Percentiles rank a stretch among this genome's conserved stretches.
These are phyloP conservation scores for Cynopterus sphinx DNA, from an alignment of 2,797 vertebrate species.

Conservation along the genomic window DNA sequence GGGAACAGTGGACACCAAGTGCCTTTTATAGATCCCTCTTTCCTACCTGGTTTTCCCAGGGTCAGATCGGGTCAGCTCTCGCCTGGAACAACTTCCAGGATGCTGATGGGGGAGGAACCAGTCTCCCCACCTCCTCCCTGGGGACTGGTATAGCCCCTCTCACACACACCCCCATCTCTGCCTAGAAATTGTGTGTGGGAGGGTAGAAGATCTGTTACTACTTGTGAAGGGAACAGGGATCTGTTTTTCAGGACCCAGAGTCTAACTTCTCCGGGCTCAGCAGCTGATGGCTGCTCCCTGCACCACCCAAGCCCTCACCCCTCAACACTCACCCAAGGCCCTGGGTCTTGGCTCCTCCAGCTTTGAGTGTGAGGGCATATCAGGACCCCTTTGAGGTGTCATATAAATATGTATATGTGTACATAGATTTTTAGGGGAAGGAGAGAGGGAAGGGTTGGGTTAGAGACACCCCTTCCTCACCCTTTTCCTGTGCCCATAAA, in stretches of 20 bases:
- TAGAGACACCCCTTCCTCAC: not conserved
- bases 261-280: not conserved
- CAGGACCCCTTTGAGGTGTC: slow-evolving; percentile 64
- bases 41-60: not conserved
- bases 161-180: too few relatives aligned
- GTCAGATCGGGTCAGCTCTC: not conserved
- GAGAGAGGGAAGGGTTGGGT: not conserved
- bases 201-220: not conserved
- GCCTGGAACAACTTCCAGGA: not conserved
- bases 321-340: not conserved
- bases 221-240: not conserved
- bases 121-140: not conserved
- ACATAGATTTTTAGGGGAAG: slow-evolving; percentile 77
- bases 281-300: not conserved
- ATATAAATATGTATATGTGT: slow-evolving; percentile 85
- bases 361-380: not conserved
- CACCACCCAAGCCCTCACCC: not conserved
- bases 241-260: not conserved
- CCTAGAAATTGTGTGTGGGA: not conserved
- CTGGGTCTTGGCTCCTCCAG: not conserved
- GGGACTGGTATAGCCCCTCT: not conserved
- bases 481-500: slow-evolving; percentile 63
- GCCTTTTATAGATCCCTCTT: slow-evolving; percentile 60
- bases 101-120: not conserved
- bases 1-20: slow-evolving; percentile 64